phyloP scores from a whole-genome alignment of 2,797 vertebrate genomes.

The Ptychobarbus kaznakovi region DNA sequence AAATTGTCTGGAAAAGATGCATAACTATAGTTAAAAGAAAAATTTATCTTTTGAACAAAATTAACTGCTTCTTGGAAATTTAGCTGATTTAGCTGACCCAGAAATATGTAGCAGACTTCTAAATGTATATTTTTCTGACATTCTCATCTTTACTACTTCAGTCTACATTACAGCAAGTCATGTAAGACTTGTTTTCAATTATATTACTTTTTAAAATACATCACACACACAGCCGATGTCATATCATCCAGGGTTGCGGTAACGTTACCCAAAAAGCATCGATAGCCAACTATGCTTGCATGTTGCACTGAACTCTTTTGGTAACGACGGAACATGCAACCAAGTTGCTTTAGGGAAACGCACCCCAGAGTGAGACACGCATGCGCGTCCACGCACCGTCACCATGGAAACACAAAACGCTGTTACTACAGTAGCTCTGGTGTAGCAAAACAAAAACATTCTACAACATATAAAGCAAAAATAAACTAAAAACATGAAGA shows the following conservation, averaged over 20 bases:
- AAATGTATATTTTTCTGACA: not conserved
- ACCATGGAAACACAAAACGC: constrained; percentile 74
- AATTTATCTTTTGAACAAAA: not conserved
- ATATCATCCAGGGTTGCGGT: not conserved
- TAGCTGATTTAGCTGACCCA: not conserved
- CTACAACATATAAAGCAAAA: not conserved
- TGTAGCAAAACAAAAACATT: constrained; percentile 67
- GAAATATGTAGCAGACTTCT: not conserved
- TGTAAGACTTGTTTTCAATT: not conserved
- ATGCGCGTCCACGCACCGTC: constrained; percentile 72
- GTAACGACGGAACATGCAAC: too few relatives aligned
- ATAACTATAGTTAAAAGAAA: not conserved
- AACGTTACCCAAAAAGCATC: too few relatives aligned
- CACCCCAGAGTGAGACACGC: not conserved
- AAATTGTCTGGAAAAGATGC: not conserved
- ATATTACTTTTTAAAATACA: not conserved
- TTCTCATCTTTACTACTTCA: not conserved
- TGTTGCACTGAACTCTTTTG: too few relatives aligned
- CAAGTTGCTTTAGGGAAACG: not conserved
- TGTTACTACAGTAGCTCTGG: constrained; percentile 19
- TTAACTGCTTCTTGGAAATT: not conserved
- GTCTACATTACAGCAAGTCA: not conserved
- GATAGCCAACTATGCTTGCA: too few relatives aligned
- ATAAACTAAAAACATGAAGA: not conserved
- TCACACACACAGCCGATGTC: not conserved